Evolutionary conservation across 2,888 invertebrate genomes (phyloP).

Genomic region (Hydrotaea cyrtoneurina): DNA sequence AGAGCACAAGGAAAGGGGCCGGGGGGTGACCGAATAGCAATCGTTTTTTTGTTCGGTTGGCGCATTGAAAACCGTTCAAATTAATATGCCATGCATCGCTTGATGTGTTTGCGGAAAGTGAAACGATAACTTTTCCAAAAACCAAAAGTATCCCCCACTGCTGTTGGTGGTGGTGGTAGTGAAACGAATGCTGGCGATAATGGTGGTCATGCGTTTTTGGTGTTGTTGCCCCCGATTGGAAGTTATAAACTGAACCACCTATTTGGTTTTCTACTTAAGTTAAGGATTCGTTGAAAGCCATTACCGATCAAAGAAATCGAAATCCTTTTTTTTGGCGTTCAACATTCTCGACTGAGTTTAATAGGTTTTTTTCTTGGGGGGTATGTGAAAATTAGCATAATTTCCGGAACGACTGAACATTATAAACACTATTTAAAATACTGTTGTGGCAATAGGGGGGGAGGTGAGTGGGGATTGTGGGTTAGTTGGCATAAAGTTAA

Average conservation of each 20-base stretch:
- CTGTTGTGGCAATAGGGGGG: background rate
- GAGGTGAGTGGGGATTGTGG: too few species aligned
- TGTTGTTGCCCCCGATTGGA: conserved; percentile 34
- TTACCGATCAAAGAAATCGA: conserved; percentile 7
- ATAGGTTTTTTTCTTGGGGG: background rate
- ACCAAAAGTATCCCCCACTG: background rate
- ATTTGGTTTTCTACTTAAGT: conserved; percentile 40
- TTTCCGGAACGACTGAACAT: conserved; percentile 46
- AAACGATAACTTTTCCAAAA: conserved; percentile 49
- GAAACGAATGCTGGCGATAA: background rate
- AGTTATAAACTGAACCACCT: conserved; percentile 61
- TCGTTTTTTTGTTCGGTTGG: conserved; percentile 3
- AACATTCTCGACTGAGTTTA: background rate
- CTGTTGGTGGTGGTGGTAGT: background rate
- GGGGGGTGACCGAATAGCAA: background rate
- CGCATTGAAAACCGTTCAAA: conserved; percentile 55
- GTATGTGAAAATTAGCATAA: conserved; percentile 52
- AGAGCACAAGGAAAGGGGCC: background rate
- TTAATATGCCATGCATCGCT: conserved; percentile 64
- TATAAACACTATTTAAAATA: conserved; percentile 43
- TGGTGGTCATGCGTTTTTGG: background rate
- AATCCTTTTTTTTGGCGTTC: background rate
- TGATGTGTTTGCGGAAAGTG: conserved; percentile 49
- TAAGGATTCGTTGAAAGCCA: conserved; percentile 13
- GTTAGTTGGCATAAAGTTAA: background rate